Percentiles rank a stretch among this genome's conserved stretches.
Evolutionary conservation across 2,113 vertebrate genomes (phyloP).

Genomic region (Lota lota): DNA sequence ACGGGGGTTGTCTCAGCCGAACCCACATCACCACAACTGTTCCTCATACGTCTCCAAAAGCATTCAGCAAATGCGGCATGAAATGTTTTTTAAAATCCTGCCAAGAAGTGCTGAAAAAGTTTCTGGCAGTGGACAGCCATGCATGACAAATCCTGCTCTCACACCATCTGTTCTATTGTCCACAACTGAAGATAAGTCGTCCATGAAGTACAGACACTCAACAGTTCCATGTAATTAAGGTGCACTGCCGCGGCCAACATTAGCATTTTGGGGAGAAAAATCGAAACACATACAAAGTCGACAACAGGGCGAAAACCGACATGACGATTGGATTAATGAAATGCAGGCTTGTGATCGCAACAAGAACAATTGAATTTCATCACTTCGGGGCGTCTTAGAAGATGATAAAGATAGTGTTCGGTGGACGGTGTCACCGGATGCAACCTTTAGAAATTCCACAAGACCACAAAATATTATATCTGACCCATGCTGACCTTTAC

Average conservation of each 20-base stretch:
- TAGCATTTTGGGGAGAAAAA: conserved; percentile 31
- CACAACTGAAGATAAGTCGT: conserved; percentile 65
- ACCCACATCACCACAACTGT: conserved; percentile 24
- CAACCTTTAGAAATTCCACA: conserved; percentile 49
- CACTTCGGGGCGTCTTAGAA: not conserved
- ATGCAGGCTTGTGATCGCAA: not conserved
- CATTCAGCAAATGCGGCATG: conserved; percentile 52
- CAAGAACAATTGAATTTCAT: too few relatives aligned
- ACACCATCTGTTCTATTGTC: conserved; percentile 67
- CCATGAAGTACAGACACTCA: conserved; percentile 42
- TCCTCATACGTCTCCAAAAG: conserved; percentile 34
- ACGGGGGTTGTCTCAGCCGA: conserved; percentile 4
- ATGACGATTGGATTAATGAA: not conserved
- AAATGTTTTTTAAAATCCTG: conserved; percentile 51
- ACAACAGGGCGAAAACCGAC: not conserved
- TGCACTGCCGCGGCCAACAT: conserved; percentile 15
- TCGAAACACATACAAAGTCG: conserved; percentile 33
- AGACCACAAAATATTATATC: conserved; percentile 37
- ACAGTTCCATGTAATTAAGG: conserved; percentile 39
- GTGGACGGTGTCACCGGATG: not conserved
- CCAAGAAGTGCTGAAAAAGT: conserved; percentile 63
- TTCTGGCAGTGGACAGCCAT: conserved; percentile 58
- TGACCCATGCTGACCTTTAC: conserved; percentile 51
- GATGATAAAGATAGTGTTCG: conserved; percentile 8
- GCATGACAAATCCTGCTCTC: conserved; percentile 66